Conservation (phyloP, 2,888 invertebrate species). For the Drosophila fungiperda region DNA sequence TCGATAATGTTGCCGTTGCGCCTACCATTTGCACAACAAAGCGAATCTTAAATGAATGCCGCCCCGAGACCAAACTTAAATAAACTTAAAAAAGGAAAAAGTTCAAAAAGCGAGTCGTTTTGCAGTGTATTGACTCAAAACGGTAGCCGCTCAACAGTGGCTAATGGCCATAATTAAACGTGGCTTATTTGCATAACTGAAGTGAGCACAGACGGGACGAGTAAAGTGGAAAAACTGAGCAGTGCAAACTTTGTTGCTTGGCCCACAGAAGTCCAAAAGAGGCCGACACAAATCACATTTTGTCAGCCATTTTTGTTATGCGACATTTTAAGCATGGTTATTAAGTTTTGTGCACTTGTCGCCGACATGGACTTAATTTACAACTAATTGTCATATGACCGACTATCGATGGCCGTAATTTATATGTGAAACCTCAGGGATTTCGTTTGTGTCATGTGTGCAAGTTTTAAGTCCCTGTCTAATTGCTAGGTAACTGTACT, state of each 20-base stretch:
- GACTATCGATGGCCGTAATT: conserved; percentile 68
- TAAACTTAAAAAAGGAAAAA: conserved; percentile 8
- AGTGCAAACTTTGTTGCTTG: conserved; percentile 31
- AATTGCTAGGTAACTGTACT: conserved; percentile 81
- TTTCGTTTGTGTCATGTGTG: conserved; percentile 36
- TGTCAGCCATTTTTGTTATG: conserved; percentile 20
- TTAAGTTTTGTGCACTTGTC: conserved; percentile 34
- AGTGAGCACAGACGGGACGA: conserved; percentile 46
- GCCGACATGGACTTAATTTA: conserved; percentile 67
- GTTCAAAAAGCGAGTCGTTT: conserved; percentile 8
- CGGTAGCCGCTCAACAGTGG: conserved; percentile 83
- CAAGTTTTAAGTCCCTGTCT: conserved; percentile 52
- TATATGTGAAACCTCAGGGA: conserved; percentile 58
- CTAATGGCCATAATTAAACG: conserved; percentile 81
- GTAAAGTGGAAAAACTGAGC: conserved; percentile 15
- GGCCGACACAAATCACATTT: conserved; percentile 24
- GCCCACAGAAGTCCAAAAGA: conserved; percentile 22
- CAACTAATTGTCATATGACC: conserved; percentile 83
- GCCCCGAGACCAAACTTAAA: conserved; percentile 6
- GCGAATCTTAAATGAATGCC: conserved; percentile 39
- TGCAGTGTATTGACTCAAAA: conserved; percentile 67
- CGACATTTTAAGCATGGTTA: conserved; percentile 17
- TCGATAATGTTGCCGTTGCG: conserved; percentile 20
- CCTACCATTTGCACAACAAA: conserved; percentile 50
- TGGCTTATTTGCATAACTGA: conserved; percentile 75